Evolutionary conservation across 2,113 vertebrate species (phyloP).

Genomic region (Ailurus styani): DNA sequence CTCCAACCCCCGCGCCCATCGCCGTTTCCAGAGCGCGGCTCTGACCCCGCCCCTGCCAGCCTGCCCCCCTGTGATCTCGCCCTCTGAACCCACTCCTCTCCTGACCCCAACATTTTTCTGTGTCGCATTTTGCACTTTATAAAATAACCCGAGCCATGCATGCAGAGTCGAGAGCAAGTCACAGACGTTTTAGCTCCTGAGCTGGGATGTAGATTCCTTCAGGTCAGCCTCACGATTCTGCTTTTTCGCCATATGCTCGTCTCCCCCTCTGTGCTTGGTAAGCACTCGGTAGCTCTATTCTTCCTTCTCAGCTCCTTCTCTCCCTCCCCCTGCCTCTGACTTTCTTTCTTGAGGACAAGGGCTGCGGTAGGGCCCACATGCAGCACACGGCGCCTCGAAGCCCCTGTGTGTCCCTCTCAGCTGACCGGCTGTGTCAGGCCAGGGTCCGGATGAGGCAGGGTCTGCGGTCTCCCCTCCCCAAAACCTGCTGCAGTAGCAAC

Average conservation of each 20-base stretch:
- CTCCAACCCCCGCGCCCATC: fast-evolving
- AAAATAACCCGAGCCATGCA: fast-evolving
- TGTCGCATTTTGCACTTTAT: not conserved
- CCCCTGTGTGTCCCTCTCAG: fast-evolving
- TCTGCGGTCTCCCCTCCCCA: fast-evolving
- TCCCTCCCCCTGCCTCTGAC: too few relatives aligned
- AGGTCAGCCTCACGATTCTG: fast-evolving
- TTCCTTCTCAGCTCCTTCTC: not conserved
- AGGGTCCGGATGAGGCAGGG: not conserved
- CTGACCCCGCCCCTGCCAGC: fast-evolving
- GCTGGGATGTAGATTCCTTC: not conserved
- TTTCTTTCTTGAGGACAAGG: not conserved
- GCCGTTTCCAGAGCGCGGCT: not conserved
- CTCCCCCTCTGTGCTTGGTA: fast-evolving
- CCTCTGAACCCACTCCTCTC: not conserved
- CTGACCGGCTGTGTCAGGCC: fast-evolving
- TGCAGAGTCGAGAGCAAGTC: not conserved
- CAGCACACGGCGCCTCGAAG: fast-evolving
- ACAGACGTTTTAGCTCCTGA: not conserved
- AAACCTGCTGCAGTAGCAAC: not conserved
- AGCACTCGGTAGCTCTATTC: not conserved
- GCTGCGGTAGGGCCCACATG: fast-evolving
- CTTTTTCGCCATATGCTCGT: not conserved
- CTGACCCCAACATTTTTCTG: not conserved
- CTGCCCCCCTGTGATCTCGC: not conserved